A percentile compares a stretch with the other conserved stretches of the same genome.
Evolutionary conservation across 2,797 vertebrate genomes (phyloP).

Genomic region (Schizothorax lantsangensis): DNA sequence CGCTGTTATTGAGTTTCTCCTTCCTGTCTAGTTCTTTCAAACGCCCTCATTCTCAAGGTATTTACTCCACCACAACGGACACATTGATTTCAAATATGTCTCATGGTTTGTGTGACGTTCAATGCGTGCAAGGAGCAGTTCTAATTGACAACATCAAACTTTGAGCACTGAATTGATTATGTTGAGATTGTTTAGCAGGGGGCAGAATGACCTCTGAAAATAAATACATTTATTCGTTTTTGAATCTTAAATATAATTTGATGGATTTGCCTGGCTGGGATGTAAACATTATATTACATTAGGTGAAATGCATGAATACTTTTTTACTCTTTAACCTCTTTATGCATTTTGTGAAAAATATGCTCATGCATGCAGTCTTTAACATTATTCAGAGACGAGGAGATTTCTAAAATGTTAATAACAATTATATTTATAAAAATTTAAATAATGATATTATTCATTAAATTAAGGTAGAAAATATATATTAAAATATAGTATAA

Average conservation of each 20-base stretch:
- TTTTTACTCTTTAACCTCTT: neutral
- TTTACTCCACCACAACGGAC: slow-evolving; percentile 51
- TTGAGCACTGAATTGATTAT: slow-evolving; percentile 45
- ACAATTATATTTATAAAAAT: neutral
- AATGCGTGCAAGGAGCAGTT: slow-evolving; percentile 46
- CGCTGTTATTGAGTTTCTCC: slow-evolving; percentile 45
- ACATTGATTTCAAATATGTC: slow-evolving; percentile 62
- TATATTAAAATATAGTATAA: neutral
- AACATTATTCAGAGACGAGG: neutral
- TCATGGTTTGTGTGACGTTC: slow-evolving; percentile 47
- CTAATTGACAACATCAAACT: slow-evolving; percentile 55
- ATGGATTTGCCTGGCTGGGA: slow-evolving; percentile 12
- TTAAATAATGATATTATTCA: neutral
- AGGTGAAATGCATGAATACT: neutral
- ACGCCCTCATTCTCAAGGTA: slow-evolving; percentile 54
- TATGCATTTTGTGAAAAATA: neutral
- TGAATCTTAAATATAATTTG: neutral
- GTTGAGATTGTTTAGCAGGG: slow-evolving; percentile 37
- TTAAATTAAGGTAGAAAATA: neutral
- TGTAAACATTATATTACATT: neutral
- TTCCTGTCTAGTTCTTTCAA: slow-evolving; percentile 48
- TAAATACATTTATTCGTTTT: neutral
- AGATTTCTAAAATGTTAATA: neutral
- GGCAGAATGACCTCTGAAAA: slow-evolving; percentile 36
- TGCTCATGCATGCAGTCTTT: neutral